These are phyloP conservation scores for Sebastes kiyomatsui DNA, from an alignment of 2,797 vertebrate genomes.

Conservation along the genomic window DNA sequence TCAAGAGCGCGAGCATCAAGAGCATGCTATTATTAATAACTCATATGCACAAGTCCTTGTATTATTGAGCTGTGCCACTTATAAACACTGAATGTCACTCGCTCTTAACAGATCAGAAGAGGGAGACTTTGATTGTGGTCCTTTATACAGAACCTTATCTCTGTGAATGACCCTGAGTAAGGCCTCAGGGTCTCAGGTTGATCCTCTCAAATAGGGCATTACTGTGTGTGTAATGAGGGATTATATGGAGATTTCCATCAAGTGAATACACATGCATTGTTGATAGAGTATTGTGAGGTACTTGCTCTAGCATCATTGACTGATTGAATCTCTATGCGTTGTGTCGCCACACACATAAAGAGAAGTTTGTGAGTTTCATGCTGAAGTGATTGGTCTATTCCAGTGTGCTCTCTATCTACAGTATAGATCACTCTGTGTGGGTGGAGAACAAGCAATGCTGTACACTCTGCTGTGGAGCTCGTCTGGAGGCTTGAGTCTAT, in stretches of 20 bases:
- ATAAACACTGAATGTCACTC: constrained; percentile 34
- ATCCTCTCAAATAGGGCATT: neutral
- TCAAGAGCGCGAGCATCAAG: constrained; percentile 20
- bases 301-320: neutral
- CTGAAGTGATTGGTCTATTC: constrained; percentile 33
- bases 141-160: constrained; percentile 12
- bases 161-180: constrained; percentile 6
- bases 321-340: neutral
- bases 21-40: constrained; percentile 68
- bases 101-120: constrained; percentile 32
- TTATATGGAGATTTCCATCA: constrained; percentile 7
- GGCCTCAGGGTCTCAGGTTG: constrained; percentile 9
- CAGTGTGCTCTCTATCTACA: constrained; percentile 23
- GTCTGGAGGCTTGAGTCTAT: constrained; percentile 34
- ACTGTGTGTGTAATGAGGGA: constrained; percentile 20
- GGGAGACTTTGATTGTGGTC: constrained; percentile 9
- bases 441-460: constrained; percentile 39
- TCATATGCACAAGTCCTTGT: constrained; percentile 40
- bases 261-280: constrained; percentile 30
- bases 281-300: constrained; percentile 8
- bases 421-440: constrained; percentile 60
- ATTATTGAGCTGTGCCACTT: constrained; percentile 48
- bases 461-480: constrained; percentile 10
- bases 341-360: neutral
- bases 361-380: constrained; percentile 8